These are phyloP conservation scores for Dromococcyx pavoninus DNA, from an alignment of 2,797 vertebrate genomes.

Conservation along the genomic window DNA sequence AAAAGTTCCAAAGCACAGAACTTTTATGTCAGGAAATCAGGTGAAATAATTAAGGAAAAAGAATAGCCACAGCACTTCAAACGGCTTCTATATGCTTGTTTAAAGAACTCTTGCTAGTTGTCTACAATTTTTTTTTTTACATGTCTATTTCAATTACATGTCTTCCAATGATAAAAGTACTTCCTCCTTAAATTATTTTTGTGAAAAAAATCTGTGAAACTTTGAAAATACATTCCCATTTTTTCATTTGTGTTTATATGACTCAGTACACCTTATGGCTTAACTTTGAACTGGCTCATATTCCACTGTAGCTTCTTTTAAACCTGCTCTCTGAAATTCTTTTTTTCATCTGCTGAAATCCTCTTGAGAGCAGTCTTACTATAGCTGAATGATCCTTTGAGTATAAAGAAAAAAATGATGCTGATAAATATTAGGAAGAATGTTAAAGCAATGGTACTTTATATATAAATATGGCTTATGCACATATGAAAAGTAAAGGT, in stretches of 20 bases:
- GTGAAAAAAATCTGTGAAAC: not conserved
- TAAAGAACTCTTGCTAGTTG: not conserved
- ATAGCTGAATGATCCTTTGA: not conserved
- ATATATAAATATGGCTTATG: not conserved
- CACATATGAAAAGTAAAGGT: not conserved
- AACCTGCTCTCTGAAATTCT: not conserved
- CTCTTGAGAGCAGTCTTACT: not conserved
- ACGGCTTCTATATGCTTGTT: rapidly evolving
- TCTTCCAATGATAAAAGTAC: not conserved
- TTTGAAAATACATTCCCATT: not conserved
- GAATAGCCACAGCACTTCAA: not conserved
- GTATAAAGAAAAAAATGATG: not conserved
- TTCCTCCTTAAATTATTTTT: not conserved
- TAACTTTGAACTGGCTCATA: not conserved
- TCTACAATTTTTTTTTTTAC: not conserved
- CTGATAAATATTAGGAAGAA: not conserved
- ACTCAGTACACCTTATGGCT: not conserved
- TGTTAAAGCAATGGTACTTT: not conserved
- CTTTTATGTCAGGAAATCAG: not conserved
- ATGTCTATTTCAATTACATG: not conserved
- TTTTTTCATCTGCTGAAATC: not conserved
- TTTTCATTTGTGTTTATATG: not conserved
- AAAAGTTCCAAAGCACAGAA: not conserved
- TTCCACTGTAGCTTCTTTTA: not conserved
- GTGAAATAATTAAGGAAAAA: not conserved